Conservation (phyloP, 2,113 vertebrate genomes). For the Turdus rufiventris region DNA sequence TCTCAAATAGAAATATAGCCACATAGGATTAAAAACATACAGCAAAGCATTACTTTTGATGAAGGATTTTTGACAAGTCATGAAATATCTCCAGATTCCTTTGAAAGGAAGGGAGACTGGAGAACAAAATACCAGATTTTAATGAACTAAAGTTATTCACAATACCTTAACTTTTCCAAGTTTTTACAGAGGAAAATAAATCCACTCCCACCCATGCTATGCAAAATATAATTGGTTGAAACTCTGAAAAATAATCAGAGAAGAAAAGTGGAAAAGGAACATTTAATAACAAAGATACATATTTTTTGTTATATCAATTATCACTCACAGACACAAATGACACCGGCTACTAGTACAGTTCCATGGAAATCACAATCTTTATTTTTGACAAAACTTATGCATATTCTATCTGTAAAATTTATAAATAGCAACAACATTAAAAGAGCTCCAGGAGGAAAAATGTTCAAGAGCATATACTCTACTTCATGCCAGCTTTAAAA, state of each 20-base stretch:
- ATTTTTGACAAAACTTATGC: background rate
- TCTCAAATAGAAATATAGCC: background rate
- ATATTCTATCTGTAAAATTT: background rate
- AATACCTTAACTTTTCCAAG: background rate
- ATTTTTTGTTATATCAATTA: background rate
- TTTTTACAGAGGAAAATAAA: background rate
- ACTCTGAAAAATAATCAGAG: background rate
- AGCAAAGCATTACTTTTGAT: background rate
- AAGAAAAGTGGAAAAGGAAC: background rate
- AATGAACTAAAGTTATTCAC: background rate
- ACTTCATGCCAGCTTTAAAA: background rate
- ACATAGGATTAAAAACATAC: background rate
- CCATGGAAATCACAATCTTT: conserved; percentile 7
- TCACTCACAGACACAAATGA: background rate
- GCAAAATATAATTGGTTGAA: background rate
- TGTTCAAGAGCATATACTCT: background rate
- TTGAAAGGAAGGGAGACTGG: background rate
- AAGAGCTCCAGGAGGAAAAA: background rate
- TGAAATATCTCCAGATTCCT: background rate
- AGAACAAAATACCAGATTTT: background rate
- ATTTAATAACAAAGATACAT: background rate
- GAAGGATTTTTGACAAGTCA: background rate
- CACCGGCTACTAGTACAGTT: background rate
- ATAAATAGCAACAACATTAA: background rate
- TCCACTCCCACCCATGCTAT: rapidly evolving